Evolutionary conservation across 1,140 invertebrate genomes (phyloP).

Genomic region (Bombus difficillimus): DNA sequence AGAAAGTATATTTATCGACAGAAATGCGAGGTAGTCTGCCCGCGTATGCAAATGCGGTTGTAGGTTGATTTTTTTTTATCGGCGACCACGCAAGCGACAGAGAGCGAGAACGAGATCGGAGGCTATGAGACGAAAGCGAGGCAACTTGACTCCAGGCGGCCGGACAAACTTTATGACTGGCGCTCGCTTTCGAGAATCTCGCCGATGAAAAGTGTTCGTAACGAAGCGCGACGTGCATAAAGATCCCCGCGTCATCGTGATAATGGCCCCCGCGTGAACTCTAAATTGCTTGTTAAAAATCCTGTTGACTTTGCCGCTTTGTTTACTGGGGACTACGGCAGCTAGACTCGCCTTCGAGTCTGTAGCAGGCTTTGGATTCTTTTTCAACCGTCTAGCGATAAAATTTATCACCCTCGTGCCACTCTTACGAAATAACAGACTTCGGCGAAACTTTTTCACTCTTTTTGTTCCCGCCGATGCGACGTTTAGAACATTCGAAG

Average conservation of each 20-base stretch:
- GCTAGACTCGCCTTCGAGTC: neutral
- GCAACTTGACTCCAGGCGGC: neutral
- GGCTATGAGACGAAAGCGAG: too few relatives aligned
- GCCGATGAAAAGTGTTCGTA: constrained; percentile 36
- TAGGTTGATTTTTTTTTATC: too few relatives aligned
- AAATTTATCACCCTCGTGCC: constrained; percentile 14
- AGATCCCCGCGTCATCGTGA: constrained; percentile 21
- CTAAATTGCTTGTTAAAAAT: constrained; percentile 55
- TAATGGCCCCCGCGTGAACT: constrained; percentile 20
- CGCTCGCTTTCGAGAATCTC: constrained; percentile 15
- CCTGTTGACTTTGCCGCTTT: constrained; percentile 37
- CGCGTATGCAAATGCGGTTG: constrained; percentile 71
- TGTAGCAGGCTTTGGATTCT: neutral
- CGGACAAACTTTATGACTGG: constrained; percentile 45
- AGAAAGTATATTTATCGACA: constrained; percentile 74
- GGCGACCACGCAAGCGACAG: too few relatives aligned
- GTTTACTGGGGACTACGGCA: neutral
- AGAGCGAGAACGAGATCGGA: neutral
- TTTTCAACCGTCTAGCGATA: neutral
- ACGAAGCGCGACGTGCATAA: constrained; percentile 45
- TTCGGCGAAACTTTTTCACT: neutral
- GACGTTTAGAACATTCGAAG: neutral
- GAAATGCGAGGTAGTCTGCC: constrained; percentile 65
- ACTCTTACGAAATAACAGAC: neutral
- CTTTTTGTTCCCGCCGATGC: accelerated